Percentiles rank a stretch among this genome's conserved stretches.
phyloP scores from a whole-genome alignment of 2,113 vertebrate species.

The Rhadina sibilatrix region DNA sequence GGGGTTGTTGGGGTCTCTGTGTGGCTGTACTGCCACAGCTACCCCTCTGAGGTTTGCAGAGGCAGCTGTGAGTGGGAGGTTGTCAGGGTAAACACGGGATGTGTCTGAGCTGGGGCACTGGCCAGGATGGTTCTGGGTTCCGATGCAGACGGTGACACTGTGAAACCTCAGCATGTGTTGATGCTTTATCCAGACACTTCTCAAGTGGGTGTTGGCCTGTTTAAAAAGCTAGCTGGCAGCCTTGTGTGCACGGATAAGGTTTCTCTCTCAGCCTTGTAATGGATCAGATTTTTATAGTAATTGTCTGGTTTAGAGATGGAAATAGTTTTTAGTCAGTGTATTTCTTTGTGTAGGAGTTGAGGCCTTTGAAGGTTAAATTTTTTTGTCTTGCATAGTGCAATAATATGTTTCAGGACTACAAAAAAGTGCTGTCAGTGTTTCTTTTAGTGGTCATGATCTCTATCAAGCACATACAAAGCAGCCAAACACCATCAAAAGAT shows the following conservation, averaged over 20 bases:
- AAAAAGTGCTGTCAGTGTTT: not conserved
- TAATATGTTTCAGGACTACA: not conserved
- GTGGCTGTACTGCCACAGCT: not conserved
- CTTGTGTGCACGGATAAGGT: not conserved
- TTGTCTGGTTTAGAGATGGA: not conserved
- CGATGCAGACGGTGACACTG: not conserved
- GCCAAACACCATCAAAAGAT: not conserved
- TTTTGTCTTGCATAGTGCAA: not conserved
- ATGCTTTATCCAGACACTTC: conserved; percentile 46
- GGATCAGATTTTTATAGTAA: not conserved
- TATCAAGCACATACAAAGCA: not conserved
- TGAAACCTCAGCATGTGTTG: not conserved
- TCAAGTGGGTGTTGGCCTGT: not conserved
- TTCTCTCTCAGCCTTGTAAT: not conserved
- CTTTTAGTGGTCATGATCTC: not conserved
- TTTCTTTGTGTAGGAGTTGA: not conserved
- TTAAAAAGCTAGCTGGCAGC: not conserved
- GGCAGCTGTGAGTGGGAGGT: not conserved
- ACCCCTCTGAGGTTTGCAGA: not conserved
- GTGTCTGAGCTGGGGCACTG: not conserved
- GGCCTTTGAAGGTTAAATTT: not conserved
- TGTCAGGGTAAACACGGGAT: not conserved
- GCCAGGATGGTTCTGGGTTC: conserved; percentile 40
- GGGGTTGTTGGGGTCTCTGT: not conserved
- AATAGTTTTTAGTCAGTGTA: not conserved